phyloP scores from a whole-genome alignment of 2,888 invertebrate genomes.

The Drosophila rubida region DNA sequence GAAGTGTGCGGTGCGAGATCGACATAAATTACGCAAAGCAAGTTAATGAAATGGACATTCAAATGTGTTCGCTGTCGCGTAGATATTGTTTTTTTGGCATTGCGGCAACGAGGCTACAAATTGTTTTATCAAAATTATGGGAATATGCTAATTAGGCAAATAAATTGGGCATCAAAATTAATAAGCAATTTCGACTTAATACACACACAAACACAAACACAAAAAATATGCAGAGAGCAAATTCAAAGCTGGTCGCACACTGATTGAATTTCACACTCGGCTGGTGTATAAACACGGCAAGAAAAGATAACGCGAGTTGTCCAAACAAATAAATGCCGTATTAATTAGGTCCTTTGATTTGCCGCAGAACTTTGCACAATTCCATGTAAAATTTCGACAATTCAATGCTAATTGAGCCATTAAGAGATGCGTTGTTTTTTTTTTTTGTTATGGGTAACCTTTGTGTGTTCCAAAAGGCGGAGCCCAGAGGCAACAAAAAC shows the following conservation, averaged over 20 bases:
- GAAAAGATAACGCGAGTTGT: constrained; percentile 37
- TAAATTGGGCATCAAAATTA: constrained; percentile 71
- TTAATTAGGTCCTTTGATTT: constrained; percentile 66
- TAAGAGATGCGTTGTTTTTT: constrained; percentile 37
- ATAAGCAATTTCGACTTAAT: constrained; percentile 63
- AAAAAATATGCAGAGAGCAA: constrained; percentile 28
- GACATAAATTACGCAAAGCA: constrained; percentile 59
- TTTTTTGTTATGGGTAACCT: not conserved
- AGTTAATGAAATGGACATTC: constrained; percentile 61
- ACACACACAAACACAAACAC: constrained; percentile 8
- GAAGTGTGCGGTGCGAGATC: constrained; percentile 5
- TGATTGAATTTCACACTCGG: constrained; percentile 76
- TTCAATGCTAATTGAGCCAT: constrained; percentile 67
- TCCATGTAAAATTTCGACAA: constrained; percentile 23
- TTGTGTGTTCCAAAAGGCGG: not conserved
- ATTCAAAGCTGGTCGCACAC: constrained; percentile 66
- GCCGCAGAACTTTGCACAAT: constrained; percentile 38
- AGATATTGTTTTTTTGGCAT: constrained; percentile 26
- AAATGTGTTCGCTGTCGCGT: constrained; percentile 51
- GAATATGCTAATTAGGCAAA: constrained; percentile 71
- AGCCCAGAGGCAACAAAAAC: constrained; percentile 14
- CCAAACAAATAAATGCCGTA: constrained; percentile 56
- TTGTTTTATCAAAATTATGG: constrained; percentile 71
- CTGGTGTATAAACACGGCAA: constrained; percentile 20
- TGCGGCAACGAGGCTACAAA: constrained; percentile 49